A percentile compares a stretch with the other conserved stretches of the same genome.
These are phyloP conservation scores for Drosophila cognata DNA, from an alignment of 2,888 invertebrate genomes.

Conservation along the genomic window DNA sequence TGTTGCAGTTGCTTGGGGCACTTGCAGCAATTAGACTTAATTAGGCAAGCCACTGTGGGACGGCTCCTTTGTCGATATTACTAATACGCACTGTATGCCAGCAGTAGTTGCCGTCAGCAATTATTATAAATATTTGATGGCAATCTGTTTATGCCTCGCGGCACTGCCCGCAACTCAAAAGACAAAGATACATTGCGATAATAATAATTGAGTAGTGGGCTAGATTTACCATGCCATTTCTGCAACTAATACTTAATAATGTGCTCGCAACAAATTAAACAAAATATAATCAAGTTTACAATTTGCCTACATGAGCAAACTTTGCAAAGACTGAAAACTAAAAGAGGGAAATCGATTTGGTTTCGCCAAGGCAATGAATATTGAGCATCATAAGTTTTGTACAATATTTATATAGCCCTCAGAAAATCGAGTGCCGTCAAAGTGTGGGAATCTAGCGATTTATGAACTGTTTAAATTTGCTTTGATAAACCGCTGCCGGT, in stretches of 20 bases:
- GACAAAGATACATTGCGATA: slow-evolving; percentile 4
- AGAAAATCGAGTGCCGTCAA: neutral
- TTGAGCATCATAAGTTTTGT: neutral
- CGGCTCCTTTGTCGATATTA: slow-evolving; percentile 44
- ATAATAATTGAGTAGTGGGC: neutral
- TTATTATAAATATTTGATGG: slow-evolving; percentile 52
- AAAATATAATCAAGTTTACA: neutral
- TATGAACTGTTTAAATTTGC: slow-evolving; percentile 34
- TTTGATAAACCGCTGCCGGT: slow-evolving; percentile 36
- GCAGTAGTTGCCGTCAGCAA: slow-evolving; percentile 24
- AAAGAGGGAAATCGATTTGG: neutral
- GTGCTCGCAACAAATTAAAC: neutral
- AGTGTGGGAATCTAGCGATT: slow-evolving; percentile 13
- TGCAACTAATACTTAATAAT: neutral
- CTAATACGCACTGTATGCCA: slow-evolving; percentile 35
- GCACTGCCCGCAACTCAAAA: neutral
- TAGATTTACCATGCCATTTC: neutral
- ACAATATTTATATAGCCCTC: slow-evolving; percentile 6
- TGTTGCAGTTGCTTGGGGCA: slow-evolving; percentile 32
- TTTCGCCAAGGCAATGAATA: neutral
- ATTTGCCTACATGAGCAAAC: neutral
- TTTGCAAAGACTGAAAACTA: neutral
- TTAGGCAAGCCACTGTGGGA: slow-evolving; percentile 41
- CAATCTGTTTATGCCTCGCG: neutral
- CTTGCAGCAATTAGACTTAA: slow-evolving; percentile 64